Conservation (phyloP, 2,888 invertebrate genomes). For the Melinaea marsaeus region DNA sequence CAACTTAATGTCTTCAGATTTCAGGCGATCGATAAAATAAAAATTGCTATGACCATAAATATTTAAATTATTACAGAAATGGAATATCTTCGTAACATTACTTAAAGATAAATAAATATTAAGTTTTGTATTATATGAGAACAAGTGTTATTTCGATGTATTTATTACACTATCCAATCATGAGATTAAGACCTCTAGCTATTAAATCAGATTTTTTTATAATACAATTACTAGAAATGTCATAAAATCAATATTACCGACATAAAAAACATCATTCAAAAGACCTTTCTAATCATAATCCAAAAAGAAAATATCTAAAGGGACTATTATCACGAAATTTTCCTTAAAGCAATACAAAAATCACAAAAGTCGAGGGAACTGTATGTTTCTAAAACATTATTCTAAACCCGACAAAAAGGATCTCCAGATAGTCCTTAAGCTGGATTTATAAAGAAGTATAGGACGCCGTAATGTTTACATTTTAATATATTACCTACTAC, state of each 20-base stretch:
- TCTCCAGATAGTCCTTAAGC: not conserved
- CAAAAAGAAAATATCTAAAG: not conserved
- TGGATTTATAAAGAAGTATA: not conserved
- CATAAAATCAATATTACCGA: not conserved
- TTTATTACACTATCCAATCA: too few relatives aligned
- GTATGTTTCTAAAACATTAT: conserved; percentile 1
- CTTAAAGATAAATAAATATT: too few relatives aligned
- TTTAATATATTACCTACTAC: not conserved
- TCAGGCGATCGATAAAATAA: too few relatives aligned
- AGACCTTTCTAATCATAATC: not conserved
- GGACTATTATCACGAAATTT: not conserved
- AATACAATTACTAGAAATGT: too few relatives aligned
- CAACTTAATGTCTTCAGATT: too few relatives aligned
- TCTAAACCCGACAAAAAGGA: not conserved
- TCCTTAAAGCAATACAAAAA: not conserved
- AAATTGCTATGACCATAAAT: too few relatives aligned
- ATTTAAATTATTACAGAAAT: too few relatives aligned
- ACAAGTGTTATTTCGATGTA: too few relatives aligned
- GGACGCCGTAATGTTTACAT: not conserved
- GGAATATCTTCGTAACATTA: too few relatives aligned
- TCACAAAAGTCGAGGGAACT: conserved; percentile 3
- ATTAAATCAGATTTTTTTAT: too few relatives aligned
- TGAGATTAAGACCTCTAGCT: too few relatives aligned
- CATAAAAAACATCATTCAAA: not conserved
- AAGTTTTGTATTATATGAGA: too few relatives aligned